phyloP scores from a whole-genome alignment of 2,797 vertebrate genomes.

The Kryptopterus vitreolus region DNA sequence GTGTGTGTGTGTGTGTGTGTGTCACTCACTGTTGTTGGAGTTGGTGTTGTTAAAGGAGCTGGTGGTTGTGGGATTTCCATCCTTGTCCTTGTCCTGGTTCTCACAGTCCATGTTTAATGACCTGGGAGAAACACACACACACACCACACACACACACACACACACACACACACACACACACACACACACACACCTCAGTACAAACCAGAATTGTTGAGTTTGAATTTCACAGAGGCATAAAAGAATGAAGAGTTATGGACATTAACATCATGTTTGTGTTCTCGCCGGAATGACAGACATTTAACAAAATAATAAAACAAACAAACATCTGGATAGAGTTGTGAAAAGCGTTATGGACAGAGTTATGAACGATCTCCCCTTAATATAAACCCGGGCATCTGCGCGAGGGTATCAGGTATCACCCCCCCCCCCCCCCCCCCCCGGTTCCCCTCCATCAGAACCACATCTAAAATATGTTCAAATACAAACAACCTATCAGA shows the following conservation, averaged over 20 bases:
- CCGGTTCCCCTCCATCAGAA: too few relatives aligned
- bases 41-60: conserved; percentile 88
- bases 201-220: background rate
- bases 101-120: conserved; percentile 99
- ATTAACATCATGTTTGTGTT: background rate
- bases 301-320: background rate
- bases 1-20: background rate
- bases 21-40: conserved; percentile 94
- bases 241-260: background rate
- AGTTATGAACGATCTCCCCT: background rate
- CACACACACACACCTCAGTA: too few relatives aligned
- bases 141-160: background rate
- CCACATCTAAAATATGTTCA: background rate
- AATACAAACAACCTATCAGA: background rate
- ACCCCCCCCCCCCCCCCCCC: too few relatives aligned
- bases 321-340: background rate
- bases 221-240: background rate
- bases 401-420: background rate
- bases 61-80: conserved; percentile 75
- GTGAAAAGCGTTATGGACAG: too few relatives aligned
- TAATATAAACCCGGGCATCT: background rate
- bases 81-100: conserved; percentile 99
- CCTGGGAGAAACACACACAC: conserved; percentile 66
- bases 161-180: background rate
- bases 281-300: background rate